Percentiles rank a stretch among this genome's conserved stretches.
phyloP scores from a whole-genome alignment of 2,113 vertebrate genomes.

The Grallaria varia region DNA sequence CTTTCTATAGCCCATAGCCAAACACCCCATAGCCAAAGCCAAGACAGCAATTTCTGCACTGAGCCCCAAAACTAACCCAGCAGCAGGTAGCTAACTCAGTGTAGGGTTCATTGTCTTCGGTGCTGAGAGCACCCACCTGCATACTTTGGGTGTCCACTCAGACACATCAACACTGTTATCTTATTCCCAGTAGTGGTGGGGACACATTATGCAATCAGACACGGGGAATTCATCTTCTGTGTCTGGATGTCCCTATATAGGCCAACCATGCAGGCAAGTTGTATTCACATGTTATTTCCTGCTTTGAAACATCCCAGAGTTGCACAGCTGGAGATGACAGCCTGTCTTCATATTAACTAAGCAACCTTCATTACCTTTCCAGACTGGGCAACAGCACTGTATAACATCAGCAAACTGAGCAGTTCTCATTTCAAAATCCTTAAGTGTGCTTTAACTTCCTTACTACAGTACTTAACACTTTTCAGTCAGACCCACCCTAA shows the following conservation, averaged over 20 bases:
- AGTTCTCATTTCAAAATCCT: constrained; percentile 7
- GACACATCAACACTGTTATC: not conserved
- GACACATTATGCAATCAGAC: not conserved
- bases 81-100: not conserved
- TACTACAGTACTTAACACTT: not conserved
- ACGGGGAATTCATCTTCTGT: not conserved
- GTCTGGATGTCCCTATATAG: not conserved
- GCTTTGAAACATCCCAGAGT: not conserved
- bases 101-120: not conserved
- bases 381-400: not conserved
- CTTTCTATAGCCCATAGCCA: not conserved
- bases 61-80: not conserved
- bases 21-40: not conserved
- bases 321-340: not conserved
- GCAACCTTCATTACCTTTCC: not conserved
- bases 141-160: not conserved
- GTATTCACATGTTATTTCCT: not conserved
- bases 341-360: not conserved
- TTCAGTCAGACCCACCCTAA: not conserved
- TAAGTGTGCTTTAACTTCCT: not conserved
- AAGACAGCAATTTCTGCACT: not conserved
- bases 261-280: not conserved
- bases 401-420: not conserved
- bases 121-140: not conserved
- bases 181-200: not conserved